Base-by-base conservation (phyloP, 2,888 invertebrate genomes). In the Aporophyla nigra region DNA sequence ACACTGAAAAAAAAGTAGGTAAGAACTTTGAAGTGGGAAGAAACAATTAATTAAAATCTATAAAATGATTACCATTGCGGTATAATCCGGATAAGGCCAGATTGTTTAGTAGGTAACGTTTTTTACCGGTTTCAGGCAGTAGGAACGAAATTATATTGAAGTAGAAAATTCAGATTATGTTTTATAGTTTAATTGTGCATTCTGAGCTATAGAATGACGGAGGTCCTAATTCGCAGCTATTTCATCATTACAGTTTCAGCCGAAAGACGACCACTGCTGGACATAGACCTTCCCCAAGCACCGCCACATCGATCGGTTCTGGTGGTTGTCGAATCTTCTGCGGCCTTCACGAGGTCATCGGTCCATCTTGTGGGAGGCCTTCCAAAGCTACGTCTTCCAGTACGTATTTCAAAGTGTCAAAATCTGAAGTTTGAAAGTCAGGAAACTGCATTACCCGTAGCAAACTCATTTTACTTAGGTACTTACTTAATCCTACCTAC, bases 81-180 rank as follows among this genome's bases (percentile, higher is more conserved):
- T 51, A 19, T 49, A 24, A 46, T 58, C 61, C 21, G 43, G 71
- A 51, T 16, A 1, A 46, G 61, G 61, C 73, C 56, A 46, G 73
- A 58, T 40, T 12, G 5, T 62, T 33, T n/a, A 56, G 4, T 59
- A 9, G 6, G 43, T n/a, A 68, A 49, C 14, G 7, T 24, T 58
- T 12, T 54, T 19, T 51, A 46, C 24, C 10, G 53, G 71, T 61
- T 80, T 27, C 16, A 56, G 40, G 62, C 63, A 59, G 68, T 68
- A 59, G 19, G 16, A 58, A 61, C 51, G 14, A 61, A 75, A 75
- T 67, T 67, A 76, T 71, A 72, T 56, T 53, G 21, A 65, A 69
- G 77, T 74, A 63, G 14, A 2, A 33, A 59, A 66, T 70, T 74
- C 71, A 70, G n/a, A 33, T 49, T 14, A 33, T 33, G 33, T 33